phyloP scores from a whole-genome alignment of 2,888 invertebrate genomes.

The Athrips mouffetella region DNA sequence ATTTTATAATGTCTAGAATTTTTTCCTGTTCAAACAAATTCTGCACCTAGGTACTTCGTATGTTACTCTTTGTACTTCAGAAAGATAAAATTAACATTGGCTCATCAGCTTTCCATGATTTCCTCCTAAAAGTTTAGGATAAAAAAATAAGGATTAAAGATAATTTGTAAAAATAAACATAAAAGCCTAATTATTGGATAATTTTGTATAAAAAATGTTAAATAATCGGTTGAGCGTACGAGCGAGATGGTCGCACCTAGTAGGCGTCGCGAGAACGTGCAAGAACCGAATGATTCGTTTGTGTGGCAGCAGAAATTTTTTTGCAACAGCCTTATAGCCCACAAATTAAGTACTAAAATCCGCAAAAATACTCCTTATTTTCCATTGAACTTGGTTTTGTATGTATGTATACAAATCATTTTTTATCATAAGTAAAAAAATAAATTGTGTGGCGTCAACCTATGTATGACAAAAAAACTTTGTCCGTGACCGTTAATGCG shows the following conservation, averaged over 20 bases:
- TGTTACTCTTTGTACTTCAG: background rate
- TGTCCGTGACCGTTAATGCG: too few relatives aligned
- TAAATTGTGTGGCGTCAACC: too few relatives aligned
- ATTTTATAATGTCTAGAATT: too few relatives aligned
- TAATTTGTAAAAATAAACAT: background rate
- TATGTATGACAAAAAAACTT: too few relatives aligned
- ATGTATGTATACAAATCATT: too few relatives aligned
- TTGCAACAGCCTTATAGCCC: too few relatives aligned
- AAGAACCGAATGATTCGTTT: background rate
- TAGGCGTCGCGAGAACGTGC: slow-evolving; percentile 6
- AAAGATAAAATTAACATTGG: background rate
- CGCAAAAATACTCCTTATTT: too few relatives aligned
- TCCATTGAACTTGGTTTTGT: too few relatives aligned
- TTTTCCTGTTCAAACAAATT: too few relatives aligned
- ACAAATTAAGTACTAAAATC: too few relatives aligned
- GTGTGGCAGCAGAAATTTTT: background rate
- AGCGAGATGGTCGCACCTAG: slow-evolving; percentile 53
- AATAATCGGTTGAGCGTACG: slow-evolving; percentile 21
- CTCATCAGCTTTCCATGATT: background rate
- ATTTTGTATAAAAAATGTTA: background rate
- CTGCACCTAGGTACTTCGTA: too few relatives aligned
- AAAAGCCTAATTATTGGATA: slow-evolving; percentile 2
- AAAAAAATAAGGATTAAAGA: background rate
- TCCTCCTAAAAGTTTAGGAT: slow-evolving; percentile 2
- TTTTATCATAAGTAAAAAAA: too few relatives aligned